phyloP scores from a whole-genome alignment of 1,140 invertebrate genomes.

The Drosophila eugracilis region DNA sequence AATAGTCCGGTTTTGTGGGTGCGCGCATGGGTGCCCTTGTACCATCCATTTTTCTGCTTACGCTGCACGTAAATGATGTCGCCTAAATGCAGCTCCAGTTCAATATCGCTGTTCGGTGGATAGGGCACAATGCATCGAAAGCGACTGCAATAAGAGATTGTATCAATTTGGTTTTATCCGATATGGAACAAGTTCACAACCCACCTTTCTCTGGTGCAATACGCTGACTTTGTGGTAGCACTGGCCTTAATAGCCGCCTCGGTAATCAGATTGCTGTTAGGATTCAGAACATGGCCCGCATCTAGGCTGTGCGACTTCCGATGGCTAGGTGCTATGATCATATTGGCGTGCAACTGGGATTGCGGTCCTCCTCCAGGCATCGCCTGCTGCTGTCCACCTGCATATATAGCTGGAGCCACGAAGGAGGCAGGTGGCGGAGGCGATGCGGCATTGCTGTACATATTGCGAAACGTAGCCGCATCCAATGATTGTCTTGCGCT shows the following conservation, averaged over 20 bases:
- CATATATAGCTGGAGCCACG: constrained; percentile 21
- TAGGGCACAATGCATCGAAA: constrained; percentile 97
- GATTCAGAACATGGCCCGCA: constrained; percentile 86
- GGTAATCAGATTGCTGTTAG: constrained; percentile 51
- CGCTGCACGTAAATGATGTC: constrained; percentile 96
- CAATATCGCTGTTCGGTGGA: constrained; percentile 97
- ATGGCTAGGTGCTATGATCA: constrained; percentile 86
- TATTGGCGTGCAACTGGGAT: constrained; percentile 70
- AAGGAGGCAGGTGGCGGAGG: constrained; percentile 48
- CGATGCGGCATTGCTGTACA: constrained; percentile 61
- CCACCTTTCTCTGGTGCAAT: constrained; percentile 74
- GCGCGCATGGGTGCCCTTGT: constrained; percentile 95
- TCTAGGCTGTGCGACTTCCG: constrained; percentile 93
- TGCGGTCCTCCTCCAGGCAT: constrained; percentile 15
- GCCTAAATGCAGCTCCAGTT: constrained; percentile 94
- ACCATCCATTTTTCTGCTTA: constrained; percentile 97
- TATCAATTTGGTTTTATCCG: constrained; percentile 40
- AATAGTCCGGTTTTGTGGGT: constrained; percentile 96
- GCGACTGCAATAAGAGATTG: constrained; percentile 84
- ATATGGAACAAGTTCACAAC: too few relatives aligned
- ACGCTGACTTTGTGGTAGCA: constrained; percentile 75
- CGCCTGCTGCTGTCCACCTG: constrained; percentile 46
- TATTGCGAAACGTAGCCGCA: constrained; percentile 72
- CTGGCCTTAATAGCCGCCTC: constrained; percentile 79
- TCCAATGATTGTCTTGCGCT: constrained; percentile 76